phyloP scores from a whole-genome alignment of 2,888 invertebrate genomes.

The Cerceris ruficornis region DNA sequence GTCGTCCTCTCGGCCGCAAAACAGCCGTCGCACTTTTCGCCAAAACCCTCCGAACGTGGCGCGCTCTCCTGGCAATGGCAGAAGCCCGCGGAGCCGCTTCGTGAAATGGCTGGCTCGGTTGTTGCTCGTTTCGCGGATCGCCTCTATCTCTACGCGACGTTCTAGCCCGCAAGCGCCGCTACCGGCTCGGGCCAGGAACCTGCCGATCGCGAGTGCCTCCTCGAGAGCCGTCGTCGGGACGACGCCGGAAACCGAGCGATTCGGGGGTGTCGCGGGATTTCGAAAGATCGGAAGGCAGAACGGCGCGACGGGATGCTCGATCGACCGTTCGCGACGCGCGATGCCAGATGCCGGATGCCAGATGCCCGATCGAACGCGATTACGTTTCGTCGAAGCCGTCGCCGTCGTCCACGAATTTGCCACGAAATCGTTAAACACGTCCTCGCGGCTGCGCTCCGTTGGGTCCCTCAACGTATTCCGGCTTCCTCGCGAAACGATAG shows the following conservation, averaged over 20 bases:
- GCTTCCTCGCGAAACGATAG: background rate
- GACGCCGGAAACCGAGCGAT: background rate
- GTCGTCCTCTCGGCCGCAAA: conserved; percentile 9
- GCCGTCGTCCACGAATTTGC: conserved; percentile 4
- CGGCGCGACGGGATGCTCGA: conserved; percentile 40
- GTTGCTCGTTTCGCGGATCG: conserved; percentile 43
- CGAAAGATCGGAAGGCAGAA: too few relatives aligned
- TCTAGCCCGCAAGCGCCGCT: conserved; percentile 19
- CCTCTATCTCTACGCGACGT: conserved; percentile 34
- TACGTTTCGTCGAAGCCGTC: conserved; percentile 32
- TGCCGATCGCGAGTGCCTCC: background rate
- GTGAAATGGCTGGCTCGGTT: conserved; percentile 61
- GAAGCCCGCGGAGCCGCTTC: conserved; percentile 47
- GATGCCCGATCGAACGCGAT: conserved; percentile 57
- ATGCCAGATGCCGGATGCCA: conserved; percentile 44
- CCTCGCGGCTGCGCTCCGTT: background rate
- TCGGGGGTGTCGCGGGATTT: too few relatives aligned
- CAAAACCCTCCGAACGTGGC: conserved; percentile 42
- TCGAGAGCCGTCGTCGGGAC: background rate
- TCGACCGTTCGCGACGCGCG: conserved; percentile 41
- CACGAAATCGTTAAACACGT: background rate
- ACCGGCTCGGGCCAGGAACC: conserved; percentile 1
- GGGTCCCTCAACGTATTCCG: too few relatives aligned
- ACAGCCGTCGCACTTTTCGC: conserved; percentile 37
- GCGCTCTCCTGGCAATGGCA: conserved; percentile 51